These are phyloP conservation scores for Machimus atricapillus DNA, from an alignment of 2,888 invertebrate genomes.

Conservation along the genomic window DNA sequence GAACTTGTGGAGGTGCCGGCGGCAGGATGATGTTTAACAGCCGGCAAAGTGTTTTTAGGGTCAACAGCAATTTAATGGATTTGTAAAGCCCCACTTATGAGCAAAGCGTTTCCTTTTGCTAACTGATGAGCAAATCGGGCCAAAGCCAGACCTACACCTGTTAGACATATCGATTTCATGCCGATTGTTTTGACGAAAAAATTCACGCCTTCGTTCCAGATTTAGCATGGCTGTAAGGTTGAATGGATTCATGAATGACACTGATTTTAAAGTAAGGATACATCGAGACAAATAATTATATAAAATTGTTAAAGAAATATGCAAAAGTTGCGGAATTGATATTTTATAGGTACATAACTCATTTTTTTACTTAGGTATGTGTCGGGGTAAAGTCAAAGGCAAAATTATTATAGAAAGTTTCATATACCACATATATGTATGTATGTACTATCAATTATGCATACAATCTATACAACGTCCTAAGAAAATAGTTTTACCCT, in stretches of 20 bases:
- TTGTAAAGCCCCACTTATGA: slow-evolving; percentile 1
- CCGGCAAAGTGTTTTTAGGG: slow-evolving; percentile 23
- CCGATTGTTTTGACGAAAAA: not conserved
- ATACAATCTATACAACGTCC: too few species aligned
- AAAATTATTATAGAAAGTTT: too few species aligned
- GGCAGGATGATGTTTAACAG: slow-evolving; percentile 10
- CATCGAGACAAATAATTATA: too few species aligned
- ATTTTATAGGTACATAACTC: too few species aligned
- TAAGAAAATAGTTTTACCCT: too few species aligned
- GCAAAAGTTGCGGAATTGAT: too few species aligned
- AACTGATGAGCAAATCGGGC: not conserved
- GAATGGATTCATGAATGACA: not conserved
- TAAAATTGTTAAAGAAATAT: too few species aligned
- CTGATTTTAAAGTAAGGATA: not conserved
- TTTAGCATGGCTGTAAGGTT: not conserved
- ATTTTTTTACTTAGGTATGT: too few species aligned
- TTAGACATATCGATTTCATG: not conserved
- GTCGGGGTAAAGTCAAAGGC: too few species aligned
- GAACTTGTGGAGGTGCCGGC: slow-evolving; percentile 3
- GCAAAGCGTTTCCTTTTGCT: not conserved
- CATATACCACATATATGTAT: too few species aligned
- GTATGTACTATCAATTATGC: too few species aligned
- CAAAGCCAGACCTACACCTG: not conserved
- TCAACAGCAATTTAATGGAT: slow-evolving; percentile 19
- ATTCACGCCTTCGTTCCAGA: not conserved